These are phyloP conservation scores for Hippoglossus stenolepis DNA, from an alignment of 2,113 vertebrate species.

Conservation along the genomic window DNA sequence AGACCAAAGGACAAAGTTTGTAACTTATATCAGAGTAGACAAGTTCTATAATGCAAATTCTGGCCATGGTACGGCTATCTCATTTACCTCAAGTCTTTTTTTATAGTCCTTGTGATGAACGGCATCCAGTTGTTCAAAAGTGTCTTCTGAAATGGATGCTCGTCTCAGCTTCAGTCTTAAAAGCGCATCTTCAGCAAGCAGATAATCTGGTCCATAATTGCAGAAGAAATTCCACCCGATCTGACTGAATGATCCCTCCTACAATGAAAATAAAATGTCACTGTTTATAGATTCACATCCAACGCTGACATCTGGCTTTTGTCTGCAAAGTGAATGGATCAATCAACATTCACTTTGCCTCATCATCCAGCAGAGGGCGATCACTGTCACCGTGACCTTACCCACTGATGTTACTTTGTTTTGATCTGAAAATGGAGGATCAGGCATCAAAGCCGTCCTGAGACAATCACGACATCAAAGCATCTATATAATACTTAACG, in stretches of 20 bases:
- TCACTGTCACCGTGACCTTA: too few relatives aligned
- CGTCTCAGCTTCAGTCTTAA: slow-evolving; percentile 37
- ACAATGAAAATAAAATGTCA: not conserved
- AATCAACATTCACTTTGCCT: too few relatives aligned
- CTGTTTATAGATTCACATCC: not conserved
- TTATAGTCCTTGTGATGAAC: slow-evolving; percentile 19
- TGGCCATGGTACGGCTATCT: not conserved
- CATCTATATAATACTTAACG: too few relatives aligned
- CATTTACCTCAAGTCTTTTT: slow-evolving; percentile 47
- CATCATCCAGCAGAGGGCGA: too few relatives aligned
- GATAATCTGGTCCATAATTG: not conserved
- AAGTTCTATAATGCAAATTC: not conserved
- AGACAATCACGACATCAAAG: too few relatives aligned
- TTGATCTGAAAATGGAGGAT: too few relatives aligned
- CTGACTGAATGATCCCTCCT: rapidly evolving
- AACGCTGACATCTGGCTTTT: too few relatives aligned
- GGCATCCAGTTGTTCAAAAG: slow-evolving; percentile 42
- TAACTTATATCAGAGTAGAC: not conserved
- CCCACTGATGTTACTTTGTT: too few relatives aligned
- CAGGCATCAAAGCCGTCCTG: too few relatives aligned
- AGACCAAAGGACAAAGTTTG: not conserved
- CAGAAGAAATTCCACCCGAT: not conserved
- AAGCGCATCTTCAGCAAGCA: not conserved
- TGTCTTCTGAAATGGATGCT: slow-evolving; percentile 48
- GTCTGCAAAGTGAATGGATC: too few relatives aligned